Evolutionary conservation across 64 coral and sea anemone species (phyloP).

Genomic region (Stichodactyla mertensii): DNA sequence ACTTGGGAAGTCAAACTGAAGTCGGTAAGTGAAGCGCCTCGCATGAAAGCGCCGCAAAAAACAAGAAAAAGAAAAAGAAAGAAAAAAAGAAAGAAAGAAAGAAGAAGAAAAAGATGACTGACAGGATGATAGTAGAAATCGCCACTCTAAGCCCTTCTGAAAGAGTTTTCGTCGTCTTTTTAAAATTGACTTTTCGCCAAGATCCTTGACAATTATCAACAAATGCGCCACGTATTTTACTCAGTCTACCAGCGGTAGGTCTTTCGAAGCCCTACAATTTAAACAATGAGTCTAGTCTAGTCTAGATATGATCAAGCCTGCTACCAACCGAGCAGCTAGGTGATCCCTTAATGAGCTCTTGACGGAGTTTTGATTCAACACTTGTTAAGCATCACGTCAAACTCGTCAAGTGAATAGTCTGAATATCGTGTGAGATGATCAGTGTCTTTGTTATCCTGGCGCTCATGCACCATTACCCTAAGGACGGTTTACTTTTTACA

Average conservation of each 20-base stretch:
- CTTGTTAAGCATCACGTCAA: not conserved
- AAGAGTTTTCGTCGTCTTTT: no score
- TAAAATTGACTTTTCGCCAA: not conserved
- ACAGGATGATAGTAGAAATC: no score
- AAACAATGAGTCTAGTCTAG: not conserved
- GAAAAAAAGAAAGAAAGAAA: no score
- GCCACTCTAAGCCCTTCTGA: no score
- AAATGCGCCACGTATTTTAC: not conserved
- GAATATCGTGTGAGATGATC: not conserved
- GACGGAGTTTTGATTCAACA: not conserved
- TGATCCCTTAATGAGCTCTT: conserved; percentile 6
- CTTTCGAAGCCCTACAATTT: no score
- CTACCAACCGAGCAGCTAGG: not conserved
- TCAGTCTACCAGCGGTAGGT: no score
- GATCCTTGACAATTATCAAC: not conserved
- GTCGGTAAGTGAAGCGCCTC: no score
- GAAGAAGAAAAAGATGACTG: no score
- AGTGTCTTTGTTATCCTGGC: not conserved
- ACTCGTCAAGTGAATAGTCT: not conserved
- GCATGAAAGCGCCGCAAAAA: no score
- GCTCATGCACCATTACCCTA: not conserved
- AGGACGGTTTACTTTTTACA: not conserved
- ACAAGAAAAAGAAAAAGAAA: no score
- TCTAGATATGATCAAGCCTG: not conserved
- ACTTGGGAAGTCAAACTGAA: no score